Percentiles rank a stretch among this genome's conserved stretches.
Conservation (phyloP, 2,113 vertebrate species). For the Pluvianellus socialis region DNA sequence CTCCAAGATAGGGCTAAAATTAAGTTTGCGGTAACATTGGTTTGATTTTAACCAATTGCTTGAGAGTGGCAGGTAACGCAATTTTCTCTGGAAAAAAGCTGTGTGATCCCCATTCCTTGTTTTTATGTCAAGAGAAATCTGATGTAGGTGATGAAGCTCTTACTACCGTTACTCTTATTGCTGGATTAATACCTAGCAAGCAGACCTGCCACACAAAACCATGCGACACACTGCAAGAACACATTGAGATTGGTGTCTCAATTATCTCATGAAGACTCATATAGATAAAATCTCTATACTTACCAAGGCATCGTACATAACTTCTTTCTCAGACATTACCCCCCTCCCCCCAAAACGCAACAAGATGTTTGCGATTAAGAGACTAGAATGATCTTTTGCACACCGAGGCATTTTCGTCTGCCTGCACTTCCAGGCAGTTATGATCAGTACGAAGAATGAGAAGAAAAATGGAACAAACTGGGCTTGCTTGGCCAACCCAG, state of each 20-base stretch:
- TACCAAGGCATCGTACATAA: neutral
- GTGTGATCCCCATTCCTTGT: neutral
- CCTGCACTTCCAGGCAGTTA: neutral
- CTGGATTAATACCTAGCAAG: too few relatives aligned
- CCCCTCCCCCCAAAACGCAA: neutral
- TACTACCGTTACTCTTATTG: accelerated
- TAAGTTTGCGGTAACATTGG: accelerated
- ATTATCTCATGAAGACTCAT: neutral
- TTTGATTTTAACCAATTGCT: neutral
- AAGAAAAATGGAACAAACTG: neutral
- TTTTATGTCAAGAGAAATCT: neutral
- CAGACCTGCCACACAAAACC: neutral
- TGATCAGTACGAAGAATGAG: accelerated
- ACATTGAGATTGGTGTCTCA: neutral
- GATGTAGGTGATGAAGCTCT: accelerated
- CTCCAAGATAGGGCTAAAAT: neutral
- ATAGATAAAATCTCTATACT: neutral
- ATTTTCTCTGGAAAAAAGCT: neutral
- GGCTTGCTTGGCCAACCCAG: accelerated
- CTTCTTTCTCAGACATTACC: neutral
- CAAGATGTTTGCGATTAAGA: neutral
- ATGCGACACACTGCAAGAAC: accelerated
- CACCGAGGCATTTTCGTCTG: neutral
- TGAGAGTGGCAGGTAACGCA: neutral
- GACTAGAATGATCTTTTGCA: neutral